These are phyloP conservation scores for Macrosoma leucophasiata DNA, from an alignment of 2,888 invertebrate genomes.

Conservation along the genomic window DNA sequence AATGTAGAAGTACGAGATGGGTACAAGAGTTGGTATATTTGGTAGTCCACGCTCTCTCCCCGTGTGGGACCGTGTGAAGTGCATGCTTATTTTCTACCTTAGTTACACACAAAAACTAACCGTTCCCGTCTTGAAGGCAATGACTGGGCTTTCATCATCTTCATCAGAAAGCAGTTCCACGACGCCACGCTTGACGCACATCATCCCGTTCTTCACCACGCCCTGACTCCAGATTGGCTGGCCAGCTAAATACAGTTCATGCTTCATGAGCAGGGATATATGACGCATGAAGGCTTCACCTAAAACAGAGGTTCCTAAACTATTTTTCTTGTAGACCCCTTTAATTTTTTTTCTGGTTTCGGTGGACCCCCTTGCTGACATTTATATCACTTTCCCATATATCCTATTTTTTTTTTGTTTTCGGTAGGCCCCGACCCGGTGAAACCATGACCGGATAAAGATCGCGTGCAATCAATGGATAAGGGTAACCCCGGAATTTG, in stretches of 20 bases:
- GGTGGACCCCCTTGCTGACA: too few relatives aligned
- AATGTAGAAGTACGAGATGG: too few relatives aligned
- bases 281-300: conserved; percentile 64
- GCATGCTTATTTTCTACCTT: conserved; percentile 8
- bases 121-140: conserved; percentile 66
- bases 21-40: too few relatives aligned
- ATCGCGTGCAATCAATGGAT: conserved; percentile 3
- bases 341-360: too few relatives aligned
- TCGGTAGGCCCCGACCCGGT: too few relatives aligned
- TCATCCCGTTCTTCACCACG: conserved; percentile 60
- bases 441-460: not conserved
- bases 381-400: too few relatives aligned
- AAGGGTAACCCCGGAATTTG: too few relatives aligned
- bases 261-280: conserved; percentile 55
- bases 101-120: conserved; percentile 37
- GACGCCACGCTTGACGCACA: conserved; percentile 62
- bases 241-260: conserved; percentile 54
- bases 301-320: too few relatives aligned
- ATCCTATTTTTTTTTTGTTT: too few relatives aligned
- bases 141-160: conserved; percentile 72
- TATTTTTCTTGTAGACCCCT: too few relatives aligned
- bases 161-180: conserved; percentile 72
- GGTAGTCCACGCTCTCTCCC: too few relatives aligned
- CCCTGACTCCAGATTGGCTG: conserved; percentile 63
- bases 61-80: too few relatives aligned